Evolutionary conservation across 1,140 invertebrate genomes (phyloP), one percentile per base, ranked within the genome.

Genomic region (Philaenus spumarius): DNA sequence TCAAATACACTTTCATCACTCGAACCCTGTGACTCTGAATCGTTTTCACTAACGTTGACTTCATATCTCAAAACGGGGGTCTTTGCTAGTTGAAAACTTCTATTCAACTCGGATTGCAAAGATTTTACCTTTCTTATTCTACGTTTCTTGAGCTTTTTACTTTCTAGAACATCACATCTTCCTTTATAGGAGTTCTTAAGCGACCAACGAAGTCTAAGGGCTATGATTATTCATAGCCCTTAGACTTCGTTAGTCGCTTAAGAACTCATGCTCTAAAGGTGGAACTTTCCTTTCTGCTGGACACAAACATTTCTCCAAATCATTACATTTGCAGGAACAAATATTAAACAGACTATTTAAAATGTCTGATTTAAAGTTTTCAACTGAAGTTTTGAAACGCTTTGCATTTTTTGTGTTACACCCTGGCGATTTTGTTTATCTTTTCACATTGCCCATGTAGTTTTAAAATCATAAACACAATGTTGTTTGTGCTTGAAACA

Each of bases 251-350:
- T n/a, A n/a, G n/a, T n/a, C n/a, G n/a, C n/a, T n/a, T n/a, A n/a
- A n/a, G n/a, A 45, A 45, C 9, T 45, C 42, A 19, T 45, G 42
- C 19, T 45, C 42, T 45, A 45, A 19, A 45, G 15, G 12, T 19
- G 42, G 42, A 19, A 45, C 42, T 15, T 45, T 45, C 17, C 19
- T 45, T 12, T 45, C 42, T n/a, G 19, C 17, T n/a, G 42, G 17
- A 19, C 42, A 45, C 12, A 45, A n/a, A 19, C 42, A 45, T 12
- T 45, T 45, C 12, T 15, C 19, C 12, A 45, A 19, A 19, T 45
- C 42, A n/a, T n/a, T n/a, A 45, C 42, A 45, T 45, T 45, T 45
- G 15, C 42, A 45, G 19, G 42, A n/a, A 45, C 42, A 45, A 45
- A 45, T 45, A 45, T 45, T 19, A 15, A 45, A 45, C 42, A 45